phyloP scores from a whole-genome alignment of 2,797 vertebrate genomes.

The Cossypha polioptera region DNA sequence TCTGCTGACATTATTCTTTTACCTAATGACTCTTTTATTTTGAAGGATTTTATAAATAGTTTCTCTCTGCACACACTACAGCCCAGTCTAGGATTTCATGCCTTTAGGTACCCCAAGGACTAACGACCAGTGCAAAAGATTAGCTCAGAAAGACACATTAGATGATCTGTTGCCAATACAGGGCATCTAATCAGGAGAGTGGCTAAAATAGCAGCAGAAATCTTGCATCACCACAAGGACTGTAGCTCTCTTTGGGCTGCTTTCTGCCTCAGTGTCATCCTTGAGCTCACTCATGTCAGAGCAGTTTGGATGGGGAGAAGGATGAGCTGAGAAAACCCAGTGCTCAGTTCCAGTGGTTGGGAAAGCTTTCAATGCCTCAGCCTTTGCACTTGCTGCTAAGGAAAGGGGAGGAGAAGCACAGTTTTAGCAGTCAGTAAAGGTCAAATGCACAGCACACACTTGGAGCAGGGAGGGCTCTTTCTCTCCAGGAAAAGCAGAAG shows the following conservation, averaged over 20 bases:
- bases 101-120: background rate
- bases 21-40: background rate
- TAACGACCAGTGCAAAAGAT: background rate
- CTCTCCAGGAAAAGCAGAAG: background rate
- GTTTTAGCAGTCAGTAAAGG: background rate
- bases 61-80: background rate
- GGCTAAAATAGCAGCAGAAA: background rate
- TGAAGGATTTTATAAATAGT: background rate
- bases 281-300: background rate
- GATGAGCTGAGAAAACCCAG: background rate
- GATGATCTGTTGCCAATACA: background rate
- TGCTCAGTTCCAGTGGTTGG: background rate
- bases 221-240: background rate
- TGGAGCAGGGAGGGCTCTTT: background rate
- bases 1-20: background rate
- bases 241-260: background rate
- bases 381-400: background rate
- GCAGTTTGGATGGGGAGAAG: background rate
- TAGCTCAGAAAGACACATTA: background rate
- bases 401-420: background rate
- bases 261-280: rapidly evolving
- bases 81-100: background rate
- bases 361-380: background rate
- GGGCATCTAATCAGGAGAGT: background rate
- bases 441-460: background rate